These are phyloP conservation scores for Anthopleura sola DNA, from an alignment of 64 coral and sea anemone genomes.

Conservation along the genomic window DNA sequence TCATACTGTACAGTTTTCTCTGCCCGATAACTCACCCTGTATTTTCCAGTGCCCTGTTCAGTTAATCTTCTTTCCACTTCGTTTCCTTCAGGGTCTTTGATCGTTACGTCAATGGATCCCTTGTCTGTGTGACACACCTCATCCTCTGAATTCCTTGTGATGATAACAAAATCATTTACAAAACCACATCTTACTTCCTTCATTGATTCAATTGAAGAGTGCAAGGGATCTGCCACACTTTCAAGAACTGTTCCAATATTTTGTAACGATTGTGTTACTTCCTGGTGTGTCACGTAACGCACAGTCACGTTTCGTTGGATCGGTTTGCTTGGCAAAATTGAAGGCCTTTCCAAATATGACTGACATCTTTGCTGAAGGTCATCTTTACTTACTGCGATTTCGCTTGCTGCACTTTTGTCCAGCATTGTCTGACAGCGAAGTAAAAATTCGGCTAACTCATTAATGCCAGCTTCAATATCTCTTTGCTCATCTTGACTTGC, in stretches of 20 bases:
- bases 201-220: conserved; percentile 1
- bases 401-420: neutral
- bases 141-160: neutral
- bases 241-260: neutral
- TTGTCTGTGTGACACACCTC: neutral
- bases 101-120: neutral
- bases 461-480: neutral
- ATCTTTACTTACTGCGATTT: neutral
- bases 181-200: conserved; percentile 6
- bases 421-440: neutral
- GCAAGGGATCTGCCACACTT: neutral
- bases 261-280: neutral
- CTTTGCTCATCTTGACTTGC: neutral
- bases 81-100: neutral
- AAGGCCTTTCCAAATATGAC: too few relatives aligned
- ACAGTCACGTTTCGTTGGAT: neutral
- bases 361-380: neutral
- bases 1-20: neutral
- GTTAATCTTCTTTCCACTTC: neutral
- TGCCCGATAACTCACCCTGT: neutral
- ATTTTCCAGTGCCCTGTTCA: neutral
- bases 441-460: neutral
- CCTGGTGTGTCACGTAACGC: conserved; percentile 1
- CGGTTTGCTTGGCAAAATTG: neutral
- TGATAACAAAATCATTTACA: conserved; percentile 5